phyloP scores from a whole-genome alignment of 2,888 invertebrate species.

The Chromoteleia sp. region DNA sequence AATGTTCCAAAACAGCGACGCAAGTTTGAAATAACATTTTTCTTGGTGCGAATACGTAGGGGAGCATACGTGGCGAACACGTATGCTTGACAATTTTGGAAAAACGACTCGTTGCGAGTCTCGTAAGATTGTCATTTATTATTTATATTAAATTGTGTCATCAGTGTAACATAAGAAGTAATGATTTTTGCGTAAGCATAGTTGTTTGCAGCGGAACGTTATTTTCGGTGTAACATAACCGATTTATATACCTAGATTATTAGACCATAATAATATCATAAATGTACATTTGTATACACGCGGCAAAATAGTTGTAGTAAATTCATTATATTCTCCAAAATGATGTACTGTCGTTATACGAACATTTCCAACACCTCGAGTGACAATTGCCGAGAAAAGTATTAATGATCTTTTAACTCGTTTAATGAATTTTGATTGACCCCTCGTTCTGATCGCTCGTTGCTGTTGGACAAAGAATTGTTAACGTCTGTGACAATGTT shows the following conservation, averaged over 20 bases:
- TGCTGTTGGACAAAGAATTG: no score
- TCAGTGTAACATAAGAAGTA: slow-evolving; percentile 33
- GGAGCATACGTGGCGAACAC: not conserved
- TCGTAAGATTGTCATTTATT: not conserved
- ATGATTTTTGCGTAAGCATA: slow-evolving; percentile 39
- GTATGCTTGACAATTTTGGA: not conserved
- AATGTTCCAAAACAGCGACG: slow-evolving; percentile 2
- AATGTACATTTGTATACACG: slow-evolving; percentile 72
- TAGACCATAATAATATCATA: slow-evolving; percentile 50
- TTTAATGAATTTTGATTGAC: not conserved
- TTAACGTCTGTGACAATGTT: no score
- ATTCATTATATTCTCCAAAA: slow-evolving; percentile 6
- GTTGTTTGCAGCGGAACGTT: slow-evolving; percentile 29
- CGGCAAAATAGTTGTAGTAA: slow-evolving; percentile 42
- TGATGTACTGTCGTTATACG: not conserved
- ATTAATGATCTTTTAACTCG: not conserved
- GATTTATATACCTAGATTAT: slow-evolving; percentile 55
- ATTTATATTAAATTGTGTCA: slow-evolving; percentile 32
- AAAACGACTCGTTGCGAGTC: slow-evolving; percentile 1
- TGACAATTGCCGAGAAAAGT: not conserved
- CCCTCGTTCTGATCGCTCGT: no score
- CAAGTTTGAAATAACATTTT: slow-evolving; percentile 3
- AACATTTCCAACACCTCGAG: not conserved
- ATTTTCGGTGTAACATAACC: slow-evolving; percentile 54
- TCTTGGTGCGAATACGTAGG: not conserved